Base-by-base conservation (phyloP, 2,113 vertebrate species). In the Ondatra zibethicus region DNA sequence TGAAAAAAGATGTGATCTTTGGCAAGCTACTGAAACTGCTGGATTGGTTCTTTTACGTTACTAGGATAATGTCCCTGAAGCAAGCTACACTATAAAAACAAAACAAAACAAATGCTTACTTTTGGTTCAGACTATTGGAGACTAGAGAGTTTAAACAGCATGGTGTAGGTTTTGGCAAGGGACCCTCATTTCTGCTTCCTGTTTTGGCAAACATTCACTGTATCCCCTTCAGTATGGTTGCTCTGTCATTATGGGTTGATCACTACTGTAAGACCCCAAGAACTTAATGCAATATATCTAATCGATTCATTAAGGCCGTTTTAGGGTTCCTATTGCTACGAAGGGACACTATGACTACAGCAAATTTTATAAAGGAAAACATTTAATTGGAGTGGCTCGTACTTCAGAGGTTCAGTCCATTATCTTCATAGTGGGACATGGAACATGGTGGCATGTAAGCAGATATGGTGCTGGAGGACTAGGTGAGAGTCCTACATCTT, bases 181-280 rank as follows among this genome's bases (percentile, higher is more conserved):
- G 16, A 33, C 14, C 21, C 31, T 33, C 3, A 50, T 31, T 36
- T 45, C 39, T 66, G 33, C 3, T 39, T 77, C 17, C 55, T 16
- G 27, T 29, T 6, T 50, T 29, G 25, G 7, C 4, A 31, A 8
- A 8, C 14, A 2, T 19, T 11, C 2, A 61, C 9, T 4, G 8
- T 25, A 10, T 42, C n/a, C 21, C 52, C n/a, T 52, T 58, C 7
- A 52, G n/a, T 68, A 3, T 23, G 50, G 6, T 61, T 39, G 72
- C 52, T 73, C 47, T 36, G 14, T 2, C 36, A 61, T 17, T 23
- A n/a, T 45, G 39, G 58, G 29, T 50, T 21, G n/a, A 5, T 42
- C 29, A 27, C 11, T 5, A 84, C 1, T 12, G 2, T 5, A 47
- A 33, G 36, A 85, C 31, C 7, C 23, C 36, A 36, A 19, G n/a